A percentile compares a stretch with the other conserved stretches of the same genome.
Conservation (phyloP, 2,888 invertebrate genomes). For the Ennomos fuscantarius region DNA sequence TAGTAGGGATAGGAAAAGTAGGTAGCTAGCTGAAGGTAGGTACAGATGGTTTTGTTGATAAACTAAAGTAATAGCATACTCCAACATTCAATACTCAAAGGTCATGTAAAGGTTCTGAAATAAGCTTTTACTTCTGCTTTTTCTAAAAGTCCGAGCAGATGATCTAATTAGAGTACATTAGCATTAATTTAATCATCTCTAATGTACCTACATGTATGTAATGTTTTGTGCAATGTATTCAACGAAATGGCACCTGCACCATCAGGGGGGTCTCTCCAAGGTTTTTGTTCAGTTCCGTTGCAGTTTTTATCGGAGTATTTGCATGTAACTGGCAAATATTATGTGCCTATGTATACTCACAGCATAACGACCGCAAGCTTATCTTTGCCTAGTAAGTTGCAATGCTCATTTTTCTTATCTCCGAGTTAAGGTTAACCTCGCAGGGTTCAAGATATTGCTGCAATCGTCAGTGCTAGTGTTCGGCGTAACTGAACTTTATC, state of each 20-base stretch:
- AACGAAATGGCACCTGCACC: conserved; percentile 44
- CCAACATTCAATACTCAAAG: too few relatives aligned
- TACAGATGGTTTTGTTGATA: too few relatives aligned
- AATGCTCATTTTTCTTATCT: conserved; percentile 23
- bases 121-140: too few relatives aligned
- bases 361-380: conserved; percentile 9
- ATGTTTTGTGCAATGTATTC: conserved; percentile 22
- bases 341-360: neutral
- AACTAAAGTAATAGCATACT: too few relatives aligned
- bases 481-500: too few relatives aligned
- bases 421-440: conserved; percentile 22
- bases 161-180: too few relatives aligned
- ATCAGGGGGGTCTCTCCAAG: conserved; percentile 51
- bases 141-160: too few relatives aligned
- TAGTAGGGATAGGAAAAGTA: too few relatives aligned
- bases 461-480: conserved; percentile 4
- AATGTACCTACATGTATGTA: neutral
- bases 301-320: conserved; percentile 32
- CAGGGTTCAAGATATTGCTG: conserved; percentile 13
- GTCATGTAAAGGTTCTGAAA: too few relatives aligned
- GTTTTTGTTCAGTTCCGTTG: conserved; percentile 44
- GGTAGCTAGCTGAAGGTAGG: too few relatives aligned
- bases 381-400: conserved; percentile 12
- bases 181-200: too few relatives aligned
- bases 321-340: conserved; percentile 10